These are phyloP conservation scores for Amphipyra tragopoginis DNA, from an alignment of 2,888 invertebrate genomes.

Conservation along the genomic window DNA sequence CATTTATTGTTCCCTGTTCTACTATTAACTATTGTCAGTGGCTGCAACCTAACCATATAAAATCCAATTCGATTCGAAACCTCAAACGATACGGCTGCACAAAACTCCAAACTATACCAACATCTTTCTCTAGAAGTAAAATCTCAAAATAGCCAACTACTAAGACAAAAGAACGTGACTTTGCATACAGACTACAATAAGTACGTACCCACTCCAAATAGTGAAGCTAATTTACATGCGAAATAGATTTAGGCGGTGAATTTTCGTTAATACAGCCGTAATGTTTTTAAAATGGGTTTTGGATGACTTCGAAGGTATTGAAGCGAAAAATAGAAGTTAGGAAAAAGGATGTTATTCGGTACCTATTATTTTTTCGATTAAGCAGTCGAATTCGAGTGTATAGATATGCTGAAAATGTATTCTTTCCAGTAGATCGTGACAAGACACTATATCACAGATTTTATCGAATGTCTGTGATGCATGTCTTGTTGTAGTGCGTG, in stretches of 20 bases:
- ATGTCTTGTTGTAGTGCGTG: no score
- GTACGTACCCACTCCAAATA: slow-evolving; percentile 10
- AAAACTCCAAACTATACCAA: not conserved
- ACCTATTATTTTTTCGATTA: no score
- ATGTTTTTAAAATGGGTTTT: slow-evolving; percentile 25
- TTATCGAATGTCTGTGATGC: no score
- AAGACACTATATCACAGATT: no score
- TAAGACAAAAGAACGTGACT: slow-evolving; percentile 33
- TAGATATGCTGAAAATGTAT: no score
- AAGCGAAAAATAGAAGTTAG: slow-evolving; percentile 32
- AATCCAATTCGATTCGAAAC: not conserved
- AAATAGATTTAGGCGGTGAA: slow-evolving; percentile 13
- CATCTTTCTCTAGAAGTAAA: slow-evolving; percentile 1
- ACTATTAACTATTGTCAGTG: no score
- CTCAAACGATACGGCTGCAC: not conserved
- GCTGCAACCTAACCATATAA: no score
- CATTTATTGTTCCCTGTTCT: no score
- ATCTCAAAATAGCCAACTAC: not conserved
- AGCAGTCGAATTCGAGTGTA: no score
- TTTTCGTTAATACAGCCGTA: slow-evolving; percentile 34
- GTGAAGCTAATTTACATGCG: slow-evolving; percentile 32
- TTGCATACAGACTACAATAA: slow-evolving; percentile 35
- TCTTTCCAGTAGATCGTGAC: no score
- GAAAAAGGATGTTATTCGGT: not conserved
- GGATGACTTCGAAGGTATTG: slow-evolving; percentile 16